These are phyloP conservation scores for Lacerta agilis DNA, from an alignment of 2,797 vertebrate species.

Conservation along the genomic window DNA sequence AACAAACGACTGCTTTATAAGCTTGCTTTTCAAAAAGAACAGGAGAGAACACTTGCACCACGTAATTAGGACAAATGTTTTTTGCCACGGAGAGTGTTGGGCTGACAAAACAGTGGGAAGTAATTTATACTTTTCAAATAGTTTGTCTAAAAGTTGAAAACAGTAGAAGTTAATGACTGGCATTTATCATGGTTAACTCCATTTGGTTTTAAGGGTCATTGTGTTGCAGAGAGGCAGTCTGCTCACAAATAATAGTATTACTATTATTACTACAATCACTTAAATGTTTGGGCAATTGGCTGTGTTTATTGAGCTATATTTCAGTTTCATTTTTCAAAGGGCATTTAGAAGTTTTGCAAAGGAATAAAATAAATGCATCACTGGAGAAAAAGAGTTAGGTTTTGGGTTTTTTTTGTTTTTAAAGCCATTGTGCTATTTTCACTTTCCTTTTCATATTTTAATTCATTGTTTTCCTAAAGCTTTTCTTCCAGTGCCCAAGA, in stretches of 20 bases:
- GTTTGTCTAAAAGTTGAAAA: conserved; percentile 56
- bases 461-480: neutral
- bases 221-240: conserved; percentile 42
- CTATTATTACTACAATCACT: conserved; percentile 34
- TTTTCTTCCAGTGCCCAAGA: neutral
- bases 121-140: conserved; percentile 49
- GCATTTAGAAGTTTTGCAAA: conserved; percentile 41
- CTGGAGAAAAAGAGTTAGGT: neutral
- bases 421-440: neutral
- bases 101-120: conserved; percentile 60
- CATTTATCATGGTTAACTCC: conserved; percentile 55
- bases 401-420: neutral
- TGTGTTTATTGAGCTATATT: conserved; percentile 50
- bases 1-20: neutral
- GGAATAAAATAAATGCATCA: conserved; percentile 32
- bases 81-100: conserved; percentile 24
- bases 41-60: conserved; percentile 26
- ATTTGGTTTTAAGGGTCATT: conserved; percentile 50
- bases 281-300: conserved; percentile 22
- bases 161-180: conserved; percentile 48
- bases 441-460: neutral
- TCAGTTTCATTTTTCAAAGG: conserved; percentile 33
- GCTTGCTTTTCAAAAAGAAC: conserved; percentile 37
- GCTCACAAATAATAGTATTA: conserved; percentile 10
- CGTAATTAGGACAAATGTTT: conserved; percentile 40